These are phyloP conservation scores for Lamellibrachia columna DNA, from an alignment of 2,888 invertebrate species.

Conservation along the genomic window DNA sequence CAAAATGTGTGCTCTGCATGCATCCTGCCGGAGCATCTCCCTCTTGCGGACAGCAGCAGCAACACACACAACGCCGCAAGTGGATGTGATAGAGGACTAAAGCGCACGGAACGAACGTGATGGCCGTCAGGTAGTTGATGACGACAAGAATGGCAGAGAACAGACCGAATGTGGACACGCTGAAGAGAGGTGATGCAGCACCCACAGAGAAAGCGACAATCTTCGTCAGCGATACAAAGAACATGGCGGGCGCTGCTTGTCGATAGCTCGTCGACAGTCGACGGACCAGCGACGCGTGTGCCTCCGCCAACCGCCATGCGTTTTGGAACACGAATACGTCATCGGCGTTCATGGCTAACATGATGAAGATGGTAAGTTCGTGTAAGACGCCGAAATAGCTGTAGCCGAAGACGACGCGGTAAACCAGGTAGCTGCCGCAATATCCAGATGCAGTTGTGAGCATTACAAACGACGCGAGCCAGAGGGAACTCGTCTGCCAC, in stretches of 20 bases:
- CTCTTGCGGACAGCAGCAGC: conserved; percentile 36
- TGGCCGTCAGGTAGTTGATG: conserved; percentile 60
- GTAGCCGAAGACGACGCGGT: conserved; percentile 39
- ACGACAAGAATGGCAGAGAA: conserved; percentile 56
- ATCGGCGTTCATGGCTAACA: conserved; percentile 46
- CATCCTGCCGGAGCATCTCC: background rate
- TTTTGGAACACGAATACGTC: conserved; percentile 45
- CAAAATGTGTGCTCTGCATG: background rate
- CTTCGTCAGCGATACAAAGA: conserved; percentile 60
- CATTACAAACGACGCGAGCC: conserved; percentile 40
- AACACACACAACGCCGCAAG: conserved; percentile 42
- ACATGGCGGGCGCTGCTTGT: conserved; percentile 55
- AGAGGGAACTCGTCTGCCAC: conserved; percentile 42
- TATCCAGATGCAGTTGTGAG: conserved; percentile 42
- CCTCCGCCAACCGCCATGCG: conserved; percentile 38
- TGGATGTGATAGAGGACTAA: conserved; percentile 45
- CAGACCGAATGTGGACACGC: conserved; percentile 54
- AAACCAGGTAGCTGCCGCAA: conserved; percentile 41
- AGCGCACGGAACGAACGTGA: conserved; percentile 58
- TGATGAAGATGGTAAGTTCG: conserved; percentile 43
- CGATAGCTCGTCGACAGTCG: conserved; percentile 55
- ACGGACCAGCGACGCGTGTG: conserved; percentile 42
- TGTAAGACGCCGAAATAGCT: conserved; percentile 44
- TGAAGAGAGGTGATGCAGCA: conserved; percentile 54
- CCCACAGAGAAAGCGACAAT: conserved; percentile 57